These are phyloP conservation scores for Bubo blakistoni DNA, from an alignment of 2,113 vertebrate species.

Conservation along the genomic window DNA sequence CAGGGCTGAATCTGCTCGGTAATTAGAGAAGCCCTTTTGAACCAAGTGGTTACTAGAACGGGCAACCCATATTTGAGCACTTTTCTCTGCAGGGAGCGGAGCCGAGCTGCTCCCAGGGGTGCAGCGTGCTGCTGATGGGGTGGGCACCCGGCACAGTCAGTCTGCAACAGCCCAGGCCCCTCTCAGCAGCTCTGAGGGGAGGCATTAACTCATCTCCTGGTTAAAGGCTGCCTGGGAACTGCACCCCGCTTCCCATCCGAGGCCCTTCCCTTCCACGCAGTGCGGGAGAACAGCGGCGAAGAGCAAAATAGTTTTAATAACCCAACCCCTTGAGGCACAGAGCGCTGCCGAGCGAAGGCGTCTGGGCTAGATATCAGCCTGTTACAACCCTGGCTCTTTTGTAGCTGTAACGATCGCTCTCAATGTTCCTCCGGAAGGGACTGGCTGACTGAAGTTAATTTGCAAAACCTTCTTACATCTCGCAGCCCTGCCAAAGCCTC, in stretches of 20 bases:
- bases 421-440: conserved; percentile 22
- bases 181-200: background rate
- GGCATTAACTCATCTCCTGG: background rate
- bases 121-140: accelerated
- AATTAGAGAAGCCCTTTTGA: background rate
- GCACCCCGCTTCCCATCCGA: accelerated
- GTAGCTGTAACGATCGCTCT: background rate
- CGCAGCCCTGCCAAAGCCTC: conserved; percentile 24
- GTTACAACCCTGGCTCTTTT: background rate
- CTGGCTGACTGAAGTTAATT: background rate
- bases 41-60: background rate
- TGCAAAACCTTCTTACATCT: background rate
- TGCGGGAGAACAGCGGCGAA: background rate
- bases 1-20: background rate
- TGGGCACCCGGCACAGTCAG: accelerated
- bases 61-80: background rate
- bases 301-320: background rate
- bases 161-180: accelerated
- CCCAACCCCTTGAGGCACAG: background rate
- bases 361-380: background rate
- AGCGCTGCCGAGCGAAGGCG: background rate
- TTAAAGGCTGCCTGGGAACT: background rate
- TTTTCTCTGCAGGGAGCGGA: accelerated
- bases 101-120: background rate
- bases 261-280: background rate